Evolutionary conservation across 2,888 invertebrate species (phyloP).

Genomic region (Caenorhabditis zanzibari): DNA sequence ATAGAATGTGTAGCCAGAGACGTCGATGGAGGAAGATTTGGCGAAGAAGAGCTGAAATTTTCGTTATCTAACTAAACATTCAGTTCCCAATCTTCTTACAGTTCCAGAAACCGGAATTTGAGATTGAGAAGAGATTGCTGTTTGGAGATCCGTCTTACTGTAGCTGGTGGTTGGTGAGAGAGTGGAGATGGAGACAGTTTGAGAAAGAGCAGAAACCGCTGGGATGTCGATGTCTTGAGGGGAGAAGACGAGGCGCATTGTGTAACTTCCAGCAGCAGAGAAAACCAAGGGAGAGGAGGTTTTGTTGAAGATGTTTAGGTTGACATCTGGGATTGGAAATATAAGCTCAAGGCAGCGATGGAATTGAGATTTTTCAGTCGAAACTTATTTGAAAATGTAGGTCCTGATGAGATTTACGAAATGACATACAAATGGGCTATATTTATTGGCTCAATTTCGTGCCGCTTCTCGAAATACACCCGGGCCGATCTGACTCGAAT

Average conservation of each 20-base stretch:
- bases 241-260: conserved; percentile 53
- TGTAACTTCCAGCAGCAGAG: conserved; percentile 9
- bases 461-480: too few relatives aligned
- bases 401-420: too few relatives aligned
- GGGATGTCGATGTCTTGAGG: conserved; percentile 51
- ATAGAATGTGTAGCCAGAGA: conserved; percentile 46
- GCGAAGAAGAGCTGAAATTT: conserved; percentile 42
- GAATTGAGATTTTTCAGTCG: too few relatives aligned
- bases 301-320: conserved; percentile 34
- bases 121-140: conserved; percentile 19
- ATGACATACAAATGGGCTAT: too few relatives aligned
- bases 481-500: too few relatives aligned
- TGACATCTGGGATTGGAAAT: conserved; percentile 46
- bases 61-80: not conserved
- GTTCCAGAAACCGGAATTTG: conserved; percentile 38
- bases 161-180: conserved; percentile 45
- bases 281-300: conserved; percentile 38
- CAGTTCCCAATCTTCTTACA: not conserved
- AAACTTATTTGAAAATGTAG: too few relatives aligned
- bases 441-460: too few relatives aligned
- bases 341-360: too few relatives aligned
- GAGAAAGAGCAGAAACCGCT: conserved; percentile 45
- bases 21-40: conserved; percentile 53
- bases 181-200: conserved; percentile 52
- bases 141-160: conserved; percentile 29